Base-by-base conservation (phyloP, 2,797 vertebrate species). In the Hippopotamyrus pictus region DNA sequence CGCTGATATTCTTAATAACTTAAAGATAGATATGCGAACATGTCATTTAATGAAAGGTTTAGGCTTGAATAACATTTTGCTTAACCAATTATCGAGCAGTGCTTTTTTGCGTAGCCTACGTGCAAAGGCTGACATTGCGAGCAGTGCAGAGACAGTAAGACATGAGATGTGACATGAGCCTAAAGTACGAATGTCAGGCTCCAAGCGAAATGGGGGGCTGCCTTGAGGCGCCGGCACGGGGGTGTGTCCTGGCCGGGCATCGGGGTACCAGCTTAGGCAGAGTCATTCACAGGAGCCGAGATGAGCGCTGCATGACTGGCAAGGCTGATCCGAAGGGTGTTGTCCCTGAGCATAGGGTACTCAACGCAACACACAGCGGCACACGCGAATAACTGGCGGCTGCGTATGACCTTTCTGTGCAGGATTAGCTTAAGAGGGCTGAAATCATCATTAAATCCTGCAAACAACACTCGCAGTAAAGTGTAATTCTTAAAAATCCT, bases 381-480 rank as follows among this genome's bases (percentile, higher is more conserved):
- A 19, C 73, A 19, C 17, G 41, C 33, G 14, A 14, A 73, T 73
- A 37, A 37, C 65, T 73, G 65, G 65, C 65, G 9, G 25, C 25
- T 2, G 22, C 11, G 11, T 76, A 76, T 76, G 33, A 44, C 73
- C 73, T 17, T 79, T 79, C 73, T 19, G 73, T n/a, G 73, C 37
- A 19, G 41, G 73, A 44, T 79, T 79, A 41, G 2, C 5, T 44
- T 79, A 79, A 79, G 37, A 44, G 14, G 73, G 37, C 33, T 44
- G 73, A 44, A 79, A 79, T 79, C 73, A 79, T 79, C 33, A n/a
- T 79, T 79, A 79, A 79, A 79, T 44, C 73, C 37, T n/a, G 37
- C 17, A 79, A 79, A 79, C 33, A 44, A 41, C 33, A n/a, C 17
- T 41, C 7, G 25, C 14, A 44, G 37, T 79, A 3, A n/a, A 79